phyloP scores from a whole-genome alignment of 2,797 vertebrate genomes.

The Lithobates sylvaticus region DNA sequence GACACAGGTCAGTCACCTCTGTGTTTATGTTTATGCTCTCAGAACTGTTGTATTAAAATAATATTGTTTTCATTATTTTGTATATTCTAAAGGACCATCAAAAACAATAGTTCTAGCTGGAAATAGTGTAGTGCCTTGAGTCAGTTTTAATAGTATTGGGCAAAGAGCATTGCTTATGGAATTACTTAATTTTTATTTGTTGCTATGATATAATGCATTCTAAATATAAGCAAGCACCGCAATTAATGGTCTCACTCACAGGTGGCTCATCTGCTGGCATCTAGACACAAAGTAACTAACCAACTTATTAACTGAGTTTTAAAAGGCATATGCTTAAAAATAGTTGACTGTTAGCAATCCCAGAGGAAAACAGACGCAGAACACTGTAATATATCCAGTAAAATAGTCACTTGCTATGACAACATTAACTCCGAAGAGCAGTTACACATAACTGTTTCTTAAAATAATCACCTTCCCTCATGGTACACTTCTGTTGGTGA shows the following conservation, averaged over 20 bases:
- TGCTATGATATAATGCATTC: no score
- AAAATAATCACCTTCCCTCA: neutral
- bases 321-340: neutral
- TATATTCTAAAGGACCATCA: no score
- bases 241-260: no score
- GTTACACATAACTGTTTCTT: neutral
- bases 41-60: no score
- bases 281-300: no score
- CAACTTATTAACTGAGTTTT: neutral
- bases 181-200: no score
- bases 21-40: no score
- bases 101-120: no score
- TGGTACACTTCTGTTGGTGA: neutral
- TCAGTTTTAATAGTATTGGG: neutral
- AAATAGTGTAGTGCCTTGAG: neutral
- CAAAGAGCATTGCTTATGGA: neutral
- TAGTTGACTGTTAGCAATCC: neutral
- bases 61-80: no score
- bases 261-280: no score
- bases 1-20: no score
- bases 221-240: no score
- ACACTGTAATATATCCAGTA: neutral
- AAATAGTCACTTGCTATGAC: neutral
- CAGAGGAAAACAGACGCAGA: neutral
- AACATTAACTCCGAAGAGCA: conserved; percentile 2